Percentiles rank a stretch among this genome's conserved stretches.
phyloP scores from a whole-genome alignment of 2,113 vertebrate genomes.

The Podilymbus podiceps region DNA sequence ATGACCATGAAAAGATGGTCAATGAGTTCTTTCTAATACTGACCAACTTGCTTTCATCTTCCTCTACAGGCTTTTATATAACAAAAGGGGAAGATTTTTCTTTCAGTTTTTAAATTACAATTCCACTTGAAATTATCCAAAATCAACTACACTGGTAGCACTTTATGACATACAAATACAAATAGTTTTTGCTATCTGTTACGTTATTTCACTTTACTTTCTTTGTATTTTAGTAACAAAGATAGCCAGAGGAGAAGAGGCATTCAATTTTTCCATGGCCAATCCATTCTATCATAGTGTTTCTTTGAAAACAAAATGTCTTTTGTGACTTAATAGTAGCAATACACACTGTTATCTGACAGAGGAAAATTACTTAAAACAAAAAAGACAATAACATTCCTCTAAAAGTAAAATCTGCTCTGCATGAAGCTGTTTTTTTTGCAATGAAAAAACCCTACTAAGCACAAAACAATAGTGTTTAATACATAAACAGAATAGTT shows the following conservation, averaged over 20 bases:
- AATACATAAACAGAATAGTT: neutral
- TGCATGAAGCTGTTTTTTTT: neutral
- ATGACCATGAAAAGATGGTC: neutral
- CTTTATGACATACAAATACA: neutral
- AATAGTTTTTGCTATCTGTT: neutral
- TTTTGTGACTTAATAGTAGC: neutral
- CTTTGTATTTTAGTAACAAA: slow-evolving; percentile 14
- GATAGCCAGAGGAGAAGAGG: neutral
- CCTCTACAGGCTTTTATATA: neutral
- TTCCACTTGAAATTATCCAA: neutral
- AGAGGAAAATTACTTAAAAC: neutral
- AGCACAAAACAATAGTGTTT: neutral
- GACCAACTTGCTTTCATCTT: neutral
- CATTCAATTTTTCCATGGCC: neutral
- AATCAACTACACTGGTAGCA: neutral
- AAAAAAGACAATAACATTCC: neutral
- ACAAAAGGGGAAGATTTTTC: neutral
- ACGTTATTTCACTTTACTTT: neutral
- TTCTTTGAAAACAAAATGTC: neutral
- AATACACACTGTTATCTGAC: neutral
- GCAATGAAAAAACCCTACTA: neutral
- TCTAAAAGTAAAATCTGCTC: neutral
- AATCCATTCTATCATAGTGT: neutral
- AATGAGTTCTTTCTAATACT: neutral
- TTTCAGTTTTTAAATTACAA: neutral